Base-by-base conservation (phyloP, 2,888 invertebrate genomes). In the Drosophila neoperkinsi region DNA sequence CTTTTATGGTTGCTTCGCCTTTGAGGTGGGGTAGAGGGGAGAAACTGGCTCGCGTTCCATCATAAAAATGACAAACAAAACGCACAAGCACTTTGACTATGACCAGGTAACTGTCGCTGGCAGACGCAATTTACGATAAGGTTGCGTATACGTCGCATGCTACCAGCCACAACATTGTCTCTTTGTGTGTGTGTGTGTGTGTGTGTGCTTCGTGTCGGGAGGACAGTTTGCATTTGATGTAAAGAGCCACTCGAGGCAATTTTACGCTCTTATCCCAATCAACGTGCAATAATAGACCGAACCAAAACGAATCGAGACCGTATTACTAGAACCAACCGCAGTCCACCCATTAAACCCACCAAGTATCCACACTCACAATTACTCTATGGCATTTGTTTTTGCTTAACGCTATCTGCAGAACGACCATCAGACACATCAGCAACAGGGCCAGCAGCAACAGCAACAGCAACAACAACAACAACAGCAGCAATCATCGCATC, bases 371-470 rank as follows among this genome's bases (percentile, higher is more conserved):
- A 53, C 51, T 34, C 41, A 58, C 52, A 71, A 72, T 77, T 67
- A 66, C 66, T 74, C 59, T 65, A 61, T 58, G 62, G 50, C 43
- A 67, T 78, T 71, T 80, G 79, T 79, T 83, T 75, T 82, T 82
- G 66, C 75, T 77, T 56, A 66, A 62, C 53, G 60, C 63, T 73
- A 63, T 58, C 57, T 63, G 46, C 75, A 91, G 91, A 85, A 78
- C 80, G 91, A 89, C 88, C 91, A 91, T 76, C 91, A 91, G 76
- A 82, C 82, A 76, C 77, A 87, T 72, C 82, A 85, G 74, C 85
- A 84, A 73, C 87, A 86, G 74, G 82, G 79, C 71, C 88, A 84
- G 30, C 82, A 70, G 7, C 83, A 75, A 18, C 76, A 76, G 9
- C 79, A 76, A 7, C 78, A 69, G 21, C 77, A 69, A 10, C 82